Conservation (phyloP, 2,888 invertebrate genomes). For the Apodemia duryi region DNA sequence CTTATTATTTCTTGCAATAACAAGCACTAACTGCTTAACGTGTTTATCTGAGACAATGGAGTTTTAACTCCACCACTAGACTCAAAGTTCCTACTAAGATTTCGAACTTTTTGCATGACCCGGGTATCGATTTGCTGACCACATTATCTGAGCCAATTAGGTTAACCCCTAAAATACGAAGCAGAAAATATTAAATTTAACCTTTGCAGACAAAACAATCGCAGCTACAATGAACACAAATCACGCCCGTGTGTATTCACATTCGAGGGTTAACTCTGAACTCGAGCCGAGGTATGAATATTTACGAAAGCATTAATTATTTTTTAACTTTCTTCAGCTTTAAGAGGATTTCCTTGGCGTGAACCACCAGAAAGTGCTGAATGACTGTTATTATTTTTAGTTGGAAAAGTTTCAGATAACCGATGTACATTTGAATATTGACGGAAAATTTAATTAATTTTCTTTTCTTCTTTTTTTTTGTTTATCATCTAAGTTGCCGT, state of each 20-base stretch:
- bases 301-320: slow-evolving; percentile 81
- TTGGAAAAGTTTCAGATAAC: slow-evolving; percentile 36
- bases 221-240: slow-evolving; percentile 24
- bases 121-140: background rate
- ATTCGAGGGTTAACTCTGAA: slow-evolving; percentile 67
- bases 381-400: slow-evolving; percentile 53
- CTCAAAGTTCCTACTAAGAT: too few species aligned
- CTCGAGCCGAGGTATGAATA: slow-evolving; percentile 77
- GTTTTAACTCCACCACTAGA: too few species aligned
- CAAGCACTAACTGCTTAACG: too few species aligned
- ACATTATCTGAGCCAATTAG: slow-evolving; percentile 5
- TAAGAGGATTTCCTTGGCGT: slow-evolving; percentile 70
- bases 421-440: slow-evolving; percentile 35
- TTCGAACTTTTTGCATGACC: too few species aligned
- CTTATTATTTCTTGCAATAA: too few species aligned
- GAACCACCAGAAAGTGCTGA: slow-evolving; percentile 47
- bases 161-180: too few species aligned
- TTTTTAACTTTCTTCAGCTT: slow-evolving; percentile 75
- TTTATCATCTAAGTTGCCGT: too few species aligned
- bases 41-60: too few species aligned
- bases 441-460: slow-evolving; percentile 26
- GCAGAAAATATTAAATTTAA: too few species aligned
- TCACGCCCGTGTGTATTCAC: slow-evolving; percentile 36
- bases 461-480: background rate
- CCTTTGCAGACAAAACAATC: slow-evolving; percentile 3